These are phyloP conservation scores for Pseudachorutes palmiensis DNA, from an alignment of 1,140 invertebrate species.

Conservation along the genomic window DNA sequence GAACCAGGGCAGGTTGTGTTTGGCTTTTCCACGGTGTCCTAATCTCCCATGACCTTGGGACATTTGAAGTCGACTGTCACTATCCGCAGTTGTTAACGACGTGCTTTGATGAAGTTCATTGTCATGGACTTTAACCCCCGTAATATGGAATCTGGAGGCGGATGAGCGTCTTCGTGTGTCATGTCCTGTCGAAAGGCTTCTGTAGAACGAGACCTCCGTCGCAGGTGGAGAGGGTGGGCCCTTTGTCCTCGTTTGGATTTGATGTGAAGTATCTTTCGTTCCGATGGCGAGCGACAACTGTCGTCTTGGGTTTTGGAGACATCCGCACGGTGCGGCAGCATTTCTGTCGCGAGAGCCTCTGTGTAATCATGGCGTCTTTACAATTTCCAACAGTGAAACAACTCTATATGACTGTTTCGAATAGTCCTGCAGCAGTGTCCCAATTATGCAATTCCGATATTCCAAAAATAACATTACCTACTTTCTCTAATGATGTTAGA, in stretches of 20 bases:
- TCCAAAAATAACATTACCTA: no score
- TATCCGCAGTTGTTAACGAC: not conserved
- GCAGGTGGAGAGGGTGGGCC: not conserved
- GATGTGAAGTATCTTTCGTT: not conserved
- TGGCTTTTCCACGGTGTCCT: slow-evolving; percentile 16
- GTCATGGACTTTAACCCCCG: not conserved
- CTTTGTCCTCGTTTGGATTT: not conserved
- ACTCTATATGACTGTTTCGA: no score
- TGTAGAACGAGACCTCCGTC: not conserved
- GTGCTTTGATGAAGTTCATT: not conserved
- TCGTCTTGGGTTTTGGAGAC: not conserved
- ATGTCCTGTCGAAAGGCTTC: not conserved
- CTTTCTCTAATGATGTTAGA: not conserved
- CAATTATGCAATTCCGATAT: no score
- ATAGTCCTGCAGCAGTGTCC: no score
- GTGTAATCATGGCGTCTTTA: not conserved
- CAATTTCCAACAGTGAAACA: not conserved
- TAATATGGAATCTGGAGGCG: not conserved
- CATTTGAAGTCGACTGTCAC: not conserved
- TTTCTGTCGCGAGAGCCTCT: not conserved
- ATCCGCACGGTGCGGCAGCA: not conserved
- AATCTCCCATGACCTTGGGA: not conserved
- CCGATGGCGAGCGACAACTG: not conserved
- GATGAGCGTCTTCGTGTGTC: not conserved
- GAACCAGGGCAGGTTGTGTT: slow-evolving; percentile 67